A percentile compares a stretch with the other conserved stretches of the same genome.
Conservation (phyloP, 2,113 vertebrate genomes). For the Merops nubicus region DNA sequence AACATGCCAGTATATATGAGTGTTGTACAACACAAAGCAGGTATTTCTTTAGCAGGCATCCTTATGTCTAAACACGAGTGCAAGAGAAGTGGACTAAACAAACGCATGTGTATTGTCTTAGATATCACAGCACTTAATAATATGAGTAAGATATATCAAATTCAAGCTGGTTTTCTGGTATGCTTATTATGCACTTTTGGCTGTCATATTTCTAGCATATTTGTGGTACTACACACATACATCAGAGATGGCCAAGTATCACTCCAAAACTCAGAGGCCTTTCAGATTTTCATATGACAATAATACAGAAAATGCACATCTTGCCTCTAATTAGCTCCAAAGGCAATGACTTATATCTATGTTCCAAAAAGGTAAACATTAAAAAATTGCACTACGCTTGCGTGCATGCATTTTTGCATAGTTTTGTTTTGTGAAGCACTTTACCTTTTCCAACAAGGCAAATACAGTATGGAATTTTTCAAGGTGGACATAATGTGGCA, state of each 20-base stretch:
- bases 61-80: not conserved
- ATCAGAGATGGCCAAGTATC: not conserved
- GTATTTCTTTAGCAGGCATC: not conserved
- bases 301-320: not conserved
- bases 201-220: not conserved
- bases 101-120: not conserved
- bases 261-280: not conserved
- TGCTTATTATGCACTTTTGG: not conserved
- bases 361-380: not conserved
- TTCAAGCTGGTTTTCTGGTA: not conserved
- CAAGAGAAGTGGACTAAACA: not conserved
- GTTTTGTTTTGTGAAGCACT: not conserved
- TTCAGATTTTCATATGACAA: not conserved
- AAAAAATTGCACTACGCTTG: not conserved
- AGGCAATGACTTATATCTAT: not conserved
- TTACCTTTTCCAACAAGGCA: not conserved
- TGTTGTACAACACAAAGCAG: not conserved
- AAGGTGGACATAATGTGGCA: not conserved
- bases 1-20: fast-evolving
- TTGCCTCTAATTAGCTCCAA: not conserved
- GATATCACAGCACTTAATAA: not conserved
- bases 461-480: not conserved
- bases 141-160: not conserved
- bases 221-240: not conserved
- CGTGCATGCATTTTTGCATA: not conserved